Evolutionary conservation across 2,113 vertebrate species (phyloP), one percentile per base, ranked within the genome.

Genomic region (Halichoeres trimaculatus): DNA sequence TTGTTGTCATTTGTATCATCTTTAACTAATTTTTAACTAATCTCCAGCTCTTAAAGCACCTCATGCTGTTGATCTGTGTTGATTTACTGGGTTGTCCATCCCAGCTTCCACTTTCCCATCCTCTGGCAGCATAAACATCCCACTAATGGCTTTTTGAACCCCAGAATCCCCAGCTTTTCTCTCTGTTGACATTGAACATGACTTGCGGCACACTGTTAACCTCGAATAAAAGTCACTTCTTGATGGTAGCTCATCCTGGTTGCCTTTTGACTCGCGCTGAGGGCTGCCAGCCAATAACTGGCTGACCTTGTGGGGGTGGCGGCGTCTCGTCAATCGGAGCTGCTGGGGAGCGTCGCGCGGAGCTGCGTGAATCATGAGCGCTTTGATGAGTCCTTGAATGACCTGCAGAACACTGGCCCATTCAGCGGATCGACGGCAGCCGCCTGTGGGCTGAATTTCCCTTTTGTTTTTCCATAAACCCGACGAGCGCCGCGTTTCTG

Each of bases 351-450:
- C 70, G 66, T 71, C 67, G 68, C 74, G n/a, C n/a, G 73, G 81
- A 2, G 58, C 74, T 71, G 81, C 48, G 65, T 71, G 80, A 84
- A 68, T 81, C 78, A 85, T 64, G 57, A 66, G 53, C 3, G 38
- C 62, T 75, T 78, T 79, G 45, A 84, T 74, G 71, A 78, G 81
- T 80, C 83, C 83, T 81, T 87, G 71, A 80, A 72, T 66, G 81
- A 86, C 83, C 81, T 48, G 74, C 3, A 12, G 58, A 70, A 59
- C 51, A 63, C 35, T 9, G 55, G 43, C 76, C 68, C 59, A 30
- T 56, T 80, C 30, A 16, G 35, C 51, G 43, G 83, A 74, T 68
- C 52, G 56, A 85, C 58, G 56, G 14, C 48, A 52, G 40, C 53
- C 16, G 61, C 83, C 8, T 8, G 36, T 12, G 80, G 75, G 82